Base-by-base conservation (phyloP, 2,797 vertebrate species). In the Antrozous pallidus region DNA sequence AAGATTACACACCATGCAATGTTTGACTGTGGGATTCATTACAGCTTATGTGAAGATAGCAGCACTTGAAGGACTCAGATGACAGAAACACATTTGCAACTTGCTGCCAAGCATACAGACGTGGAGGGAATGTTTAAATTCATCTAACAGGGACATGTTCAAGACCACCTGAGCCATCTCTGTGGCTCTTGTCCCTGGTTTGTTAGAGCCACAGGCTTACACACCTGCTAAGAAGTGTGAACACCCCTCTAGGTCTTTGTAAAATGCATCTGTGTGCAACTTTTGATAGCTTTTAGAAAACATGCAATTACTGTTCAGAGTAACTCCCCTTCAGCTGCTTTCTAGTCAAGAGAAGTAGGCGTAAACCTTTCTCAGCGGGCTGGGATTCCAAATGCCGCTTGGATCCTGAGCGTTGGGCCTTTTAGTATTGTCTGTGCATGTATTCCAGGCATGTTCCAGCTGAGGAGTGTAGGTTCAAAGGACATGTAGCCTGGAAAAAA, bases 321-420 rank as follows among this genome's bases (percentile, higher is more conserved):
- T 79, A 96, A 95, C 87, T 97, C 69, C 92, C 92, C 95, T 96
- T 98, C 94, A 95, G 96, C 95, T 79, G 94, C 96, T 97, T 97
- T 97, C 94, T 94, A 96, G 96, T 95, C 96, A 97, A 95, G 93
- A 94, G 92, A 96, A 94, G 96, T 93, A 97, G 96, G 80, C 97
- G 90, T 95, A 97, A 97, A 98, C 96, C 95, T 96, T 98, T 98
- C 97, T 96, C 97, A 95, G 97, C 86, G 94, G 96, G 96, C 85
- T 95, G 83, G 94, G 97, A 96, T 97, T 96, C 92, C 96, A 98
- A 97, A 96, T 96, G 94, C 86, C 89, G 93, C 94, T 97, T 88
- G 88, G 93, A 91, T 95, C 92, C 96, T 69, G 94, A 92, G 91
- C 93, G 96, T 93, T 38, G 45, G 95, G 84, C 42, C 91, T 96